Evolutionary conservation across 1,140 invertebrate species (phyloP), one percentile per base, ranked within the genome.

Genomic region (Drosophila athabasca): DNA sequence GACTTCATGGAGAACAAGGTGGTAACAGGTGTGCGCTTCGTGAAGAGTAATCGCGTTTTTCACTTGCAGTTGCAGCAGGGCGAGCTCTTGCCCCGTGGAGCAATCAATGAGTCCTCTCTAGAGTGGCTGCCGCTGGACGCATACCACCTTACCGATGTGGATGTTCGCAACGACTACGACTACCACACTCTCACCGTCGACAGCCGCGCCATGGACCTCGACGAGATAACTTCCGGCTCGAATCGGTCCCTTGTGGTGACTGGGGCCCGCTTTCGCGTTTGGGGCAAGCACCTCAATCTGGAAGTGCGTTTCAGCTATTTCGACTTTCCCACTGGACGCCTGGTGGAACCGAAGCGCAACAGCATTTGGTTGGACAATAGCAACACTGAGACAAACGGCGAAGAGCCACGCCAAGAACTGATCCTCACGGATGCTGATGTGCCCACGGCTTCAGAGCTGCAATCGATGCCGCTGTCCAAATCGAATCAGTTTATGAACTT

Each of bases 51-150:
- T 17, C 92, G 94, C 59, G 93, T 97, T 6, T 94, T 97, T 76
- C 95, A 97, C 83, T 85, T 97, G 1, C 96, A 97, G 92, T 94
- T 97, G 11, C 95, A 96, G 90, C 94, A 97, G 90, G 96, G 95
- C 1, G 80, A 92, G 48, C 90, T 97, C 17, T 75, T 94, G 7
- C 93, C 94, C 24, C 91, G 93, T 48, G 96, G 95, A 0, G 90
- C 79, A 1, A 94, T 97, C 17, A 93, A 95, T 76, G 68, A 78
- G n/a, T 92, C 93, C 0, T 93, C 93, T 0, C 84, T 95, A 0
- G 76, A 91, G 8, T 97, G 96, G 95, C 93, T 94, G 64, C 92
- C 94, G 0, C 88, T 96, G 0, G 93, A 95, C 13, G 92, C 93
- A 26, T 95, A 94, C 65, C 92, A 92, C 19, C 92, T 95, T 15